Conservation (phyloP, 2,797 vertebrate genomes). For the Chrosomus eos region DNA sequence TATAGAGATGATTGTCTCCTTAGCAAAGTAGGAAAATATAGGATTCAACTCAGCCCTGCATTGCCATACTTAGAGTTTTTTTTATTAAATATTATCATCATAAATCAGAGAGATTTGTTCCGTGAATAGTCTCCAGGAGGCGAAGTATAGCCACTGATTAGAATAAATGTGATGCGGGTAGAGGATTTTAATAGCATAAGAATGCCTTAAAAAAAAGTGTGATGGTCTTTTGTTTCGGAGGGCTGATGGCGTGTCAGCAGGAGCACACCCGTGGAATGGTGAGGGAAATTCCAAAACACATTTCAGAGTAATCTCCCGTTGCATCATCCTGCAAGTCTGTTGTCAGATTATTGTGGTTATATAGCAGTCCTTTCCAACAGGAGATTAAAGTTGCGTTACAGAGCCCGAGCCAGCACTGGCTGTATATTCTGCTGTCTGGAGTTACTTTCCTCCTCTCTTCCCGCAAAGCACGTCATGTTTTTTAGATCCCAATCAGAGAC, state of each 20-base stretch:
- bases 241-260: background rate
- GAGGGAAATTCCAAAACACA: conserved; percentile 54
- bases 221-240: background rate
- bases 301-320: conserved; percentile 53
- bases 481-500: conserved; percentile 65
- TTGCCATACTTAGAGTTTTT: conserved; percentile 1
- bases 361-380: conserved; percentile 63
- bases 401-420: conserved; percentile 53
- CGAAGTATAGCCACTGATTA: conserved; percentile 24
- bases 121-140: conserved; percentile 18
- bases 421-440: conserved; percentile 57
- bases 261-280: background rate
- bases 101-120: conserved; percentile 42
- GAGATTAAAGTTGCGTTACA: conserved; percentile 66
- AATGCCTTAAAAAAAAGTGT: background rate
- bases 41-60: background rate
- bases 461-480: conserved; percentile 48
- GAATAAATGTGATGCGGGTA: conserved; percentile 25
- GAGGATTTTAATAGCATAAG: conserved; percentile 17
- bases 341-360: conserved; percentile 58
- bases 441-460: conserved; percentile 43
- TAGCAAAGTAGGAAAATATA: background rate
- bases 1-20: background rate
- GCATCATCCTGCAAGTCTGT: conserved; percentile 56
- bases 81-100: background rate